phyloP scores from a whole-genome alignment of 2,113 vertebrate genomes.

The Phyllostomus hastatus region DNA sequence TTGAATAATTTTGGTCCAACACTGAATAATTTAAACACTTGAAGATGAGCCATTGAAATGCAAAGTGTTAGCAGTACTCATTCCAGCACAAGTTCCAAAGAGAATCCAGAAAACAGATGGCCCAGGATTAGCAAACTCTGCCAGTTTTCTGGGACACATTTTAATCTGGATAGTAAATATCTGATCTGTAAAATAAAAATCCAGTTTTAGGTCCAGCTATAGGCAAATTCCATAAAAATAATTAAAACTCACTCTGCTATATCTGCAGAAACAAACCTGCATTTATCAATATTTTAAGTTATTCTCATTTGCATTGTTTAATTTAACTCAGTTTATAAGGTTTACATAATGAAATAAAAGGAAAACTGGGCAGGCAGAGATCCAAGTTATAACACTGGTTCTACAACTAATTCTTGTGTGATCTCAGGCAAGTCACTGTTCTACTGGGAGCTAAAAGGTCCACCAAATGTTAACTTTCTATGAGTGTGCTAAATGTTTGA shows the following conservation, averaged over 20 bases:
- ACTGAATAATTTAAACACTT: conserved; percentile 69
- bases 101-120: conserved; percentile 62
- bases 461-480: not conserved
- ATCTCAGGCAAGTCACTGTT: not conserved
- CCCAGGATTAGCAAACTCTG: conserved; percentile 1
- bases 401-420: not conserved
- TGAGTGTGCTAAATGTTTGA: not conserved
- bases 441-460: not conserved
- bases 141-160: conserved; percentile 42
- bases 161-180: conserved; percentile 57
- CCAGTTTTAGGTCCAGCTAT: not conserved
- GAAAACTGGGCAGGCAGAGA: not conserved
- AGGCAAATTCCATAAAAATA: conserved; percentile 16
- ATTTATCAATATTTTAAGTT: not conserved
- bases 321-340: not conserved
- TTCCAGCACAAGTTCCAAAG: conserved; percentile 41
- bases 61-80: conserved; percentile 57
- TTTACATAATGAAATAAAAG: not conserved
- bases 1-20: conserved; percentile 48
- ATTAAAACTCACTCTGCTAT: not conserved
- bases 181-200: conserved; percentile 46
- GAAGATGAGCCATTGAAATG: conserved; percentile 32
- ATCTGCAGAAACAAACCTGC: conserved; percentile 6
- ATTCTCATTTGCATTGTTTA: not conserved
- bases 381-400: not conserved